Conservation (phyloP, 2,888 invertebrate species). For the Artemia sinica region DNA sequence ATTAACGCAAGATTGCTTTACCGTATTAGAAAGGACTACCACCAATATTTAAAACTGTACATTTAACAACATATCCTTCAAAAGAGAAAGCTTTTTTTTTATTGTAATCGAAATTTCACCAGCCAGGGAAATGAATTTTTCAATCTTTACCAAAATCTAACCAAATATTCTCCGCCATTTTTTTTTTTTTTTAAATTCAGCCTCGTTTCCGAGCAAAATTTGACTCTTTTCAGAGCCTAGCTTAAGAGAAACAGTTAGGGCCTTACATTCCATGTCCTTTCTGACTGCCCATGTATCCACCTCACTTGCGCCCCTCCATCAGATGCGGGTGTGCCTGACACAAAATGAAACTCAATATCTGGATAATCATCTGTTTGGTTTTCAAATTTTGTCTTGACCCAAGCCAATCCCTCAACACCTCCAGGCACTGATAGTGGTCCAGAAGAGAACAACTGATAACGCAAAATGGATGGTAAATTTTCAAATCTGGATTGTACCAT, state of each 20-base stretch:
- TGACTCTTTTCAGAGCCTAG: no score
- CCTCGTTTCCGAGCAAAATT: no score
- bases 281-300: conserved; percentile 58
- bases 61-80: no score
- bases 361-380: conserved; percentile 75
- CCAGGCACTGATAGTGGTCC: conserved; percentile 74
- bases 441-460: conserved; percentile 67
- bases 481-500: conserved; percentile 62
- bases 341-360: conserved; percentile 77
- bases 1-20: no score
- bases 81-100: no score
- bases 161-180: neutral
- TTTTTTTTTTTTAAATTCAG: no score
- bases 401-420: conserved; percentile 73
- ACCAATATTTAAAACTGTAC: no score
- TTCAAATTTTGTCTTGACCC: conserved; percentile 74
- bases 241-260: no score
- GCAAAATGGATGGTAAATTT: conserved; percentile 56
- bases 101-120: no score
- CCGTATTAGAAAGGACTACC: no score
- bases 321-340: conserved; percentile 59
- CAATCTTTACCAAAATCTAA: no score
- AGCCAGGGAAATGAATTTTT: no score
- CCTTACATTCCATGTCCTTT: conserved; percentile 32
- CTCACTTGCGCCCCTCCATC: conserved; percentile 56